Evolutionary conservation across 2,888 invertebrate genomes (phyloP).

Genomic region (Platycnemis pennipes): DNA sequence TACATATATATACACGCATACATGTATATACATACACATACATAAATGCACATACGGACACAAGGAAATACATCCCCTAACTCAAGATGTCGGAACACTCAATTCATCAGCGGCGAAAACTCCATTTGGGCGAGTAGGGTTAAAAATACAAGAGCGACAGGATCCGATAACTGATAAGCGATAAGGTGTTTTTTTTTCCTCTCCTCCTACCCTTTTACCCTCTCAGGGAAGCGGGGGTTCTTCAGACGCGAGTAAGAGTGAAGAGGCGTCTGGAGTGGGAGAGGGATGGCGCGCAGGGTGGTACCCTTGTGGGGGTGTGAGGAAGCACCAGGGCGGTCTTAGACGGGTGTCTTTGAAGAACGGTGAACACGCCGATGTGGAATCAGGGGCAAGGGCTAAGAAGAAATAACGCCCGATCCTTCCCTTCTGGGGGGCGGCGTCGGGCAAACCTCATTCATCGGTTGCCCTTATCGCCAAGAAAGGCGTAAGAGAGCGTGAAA

Average conservation of each 20-base stretch:
- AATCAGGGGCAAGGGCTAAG: not conserved
- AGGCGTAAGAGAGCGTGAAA: not conserved
- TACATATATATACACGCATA: too few species aligned
- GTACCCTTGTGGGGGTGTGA: not conserved
- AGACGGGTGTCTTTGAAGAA: not conserved
- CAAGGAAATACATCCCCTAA: not conserved
- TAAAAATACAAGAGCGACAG: slow-evolving; percentile 14
- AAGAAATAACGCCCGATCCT: not conserved
- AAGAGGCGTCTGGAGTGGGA: not conserved
- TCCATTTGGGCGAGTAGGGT: slow-evolving; percentile 31
- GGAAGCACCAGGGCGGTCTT: not conserved
- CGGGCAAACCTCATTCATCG: not conserved
- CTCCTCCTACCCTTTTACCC: not conserved
- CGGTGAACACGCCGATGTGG: not conserved
- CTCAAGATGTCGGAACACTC: not conserved
- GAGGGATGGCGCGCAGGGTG: not conserved
- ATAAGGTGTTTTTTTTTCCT: not conserved
- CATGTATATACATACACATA: not conserved
- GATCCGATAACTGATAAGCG: slow-evolving; percentile 48
- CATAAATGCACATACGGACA: not conserved
- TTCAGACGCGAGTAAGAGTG: not conserved
- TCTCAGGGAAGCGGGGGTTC: not conserved
- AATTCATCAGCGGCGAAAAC: slow-evolving; percentile 46
- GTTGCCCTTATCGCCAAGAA: not conserved
- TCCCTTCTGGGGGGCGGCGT: too few species aligned